Evolutionary conservation across 2,797 vertebrate species (phyloP).

Genomic region (Gymnothorax reevesii): DNA sequence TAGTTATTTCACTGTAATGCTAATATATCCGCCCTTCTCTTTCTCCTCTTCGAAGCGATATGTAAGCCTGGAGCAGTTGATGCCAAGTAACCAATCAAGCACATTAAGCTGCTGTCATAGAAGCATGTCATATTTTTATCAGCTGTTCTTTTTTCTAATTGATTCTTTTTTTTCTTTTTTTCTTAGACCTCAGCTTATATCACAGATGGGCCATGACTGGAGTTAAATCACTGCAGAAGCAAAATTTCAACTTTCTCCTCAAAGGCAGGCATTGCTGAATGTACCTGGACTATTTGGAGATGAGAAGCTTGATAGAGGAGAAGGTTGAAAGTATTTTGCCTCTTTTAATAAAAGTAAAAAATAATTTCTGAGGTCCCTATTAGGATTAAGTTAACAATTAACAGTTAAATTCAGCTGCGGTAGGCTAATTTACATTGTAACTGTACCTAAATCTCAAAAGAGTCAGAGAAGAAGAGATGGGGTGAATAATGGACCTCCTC

Average conservation of each 20-base stretch:
- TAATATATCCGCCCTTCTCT: slow-evolving; percentile 2
- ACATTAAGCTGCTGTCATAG: neutral
- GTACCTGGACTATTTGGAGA: neutral
- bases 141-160: neutral
- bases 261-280: neutral
- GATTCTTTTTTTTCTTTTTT: neutral
- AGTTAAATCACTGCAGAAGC: neutral
- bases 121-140: slow-evolving; percentile 1
- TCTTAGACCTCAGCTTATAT: neutral
- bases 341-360: too few species aligned
- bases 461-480: neutral
- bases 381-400: neutral
- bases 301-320: neutral
- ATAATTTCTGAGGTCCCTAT: neutral
- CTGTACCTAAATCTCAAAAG: too few species aligned
- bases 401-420: neutral
- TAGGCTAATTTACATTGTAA: neutral
- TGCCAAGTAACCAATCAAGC: neutral
- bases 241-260: neutral
- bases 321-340: neutral
- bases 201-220: neutral
- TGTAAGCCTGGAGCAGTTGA: slow-evolving; percentile 2
- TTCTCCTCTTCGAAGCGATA: neutral
- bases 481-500: too few species aligned
- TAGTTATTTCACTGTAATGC: slow-evolving; percentile 14